Evolutionary conservation across 2,113 vertebrate genomes (phyloP).

Genomic region (Chelonoidis abingdonii): DNA sequence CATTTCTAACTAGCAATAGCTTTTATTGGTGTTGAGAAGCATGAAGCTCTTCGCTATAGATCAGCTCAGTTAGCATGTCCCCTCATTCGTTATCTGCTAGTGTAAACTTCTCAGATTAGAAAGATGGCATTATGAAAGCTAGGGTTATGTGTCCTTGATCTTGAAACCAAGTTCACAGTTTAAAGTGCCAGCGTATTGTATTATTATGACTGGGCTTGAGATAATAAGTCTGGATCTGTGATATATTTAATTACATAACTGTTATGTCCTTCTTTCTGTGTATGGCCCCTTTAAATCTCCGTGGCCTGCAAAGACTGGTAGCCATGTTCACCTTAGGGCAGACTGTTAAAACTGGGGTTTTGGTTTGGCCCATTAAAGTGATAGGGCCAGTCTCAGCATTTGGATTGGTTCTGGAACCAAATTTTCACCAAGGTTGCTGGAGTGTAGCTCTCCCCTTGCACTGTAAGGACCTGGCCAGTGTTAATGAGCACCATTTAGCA

Average conservation of each 20-base stretch:
- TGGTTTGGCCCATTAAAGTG: background rate
- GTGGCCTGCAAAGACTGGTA: background rate
- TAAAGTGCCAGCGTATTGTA: background rate
- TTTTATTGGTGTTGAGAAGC: background rate
- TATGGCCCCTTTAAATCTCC: background rate
- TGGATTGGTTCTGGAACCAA: background rate
- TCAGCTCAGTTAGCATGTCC: background rate
- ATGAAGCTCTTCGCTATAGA: background rate
- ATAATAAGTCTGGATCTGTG: fast-evolving
- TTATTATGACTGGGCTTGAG: background rate
- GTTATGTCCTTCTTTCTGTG: background rate
- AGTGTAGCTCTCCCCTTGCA: background rate
- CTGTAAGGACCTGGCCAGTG: background rate
- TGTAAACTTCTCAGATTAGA: conserved; percentile 31
- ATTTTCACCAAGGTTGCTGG: background rate
- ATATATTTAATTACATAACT: background rate
- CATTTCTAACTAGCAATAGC: background rate
- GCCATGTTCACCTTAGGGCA: background rate
- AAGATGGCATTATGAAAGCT: background rate
- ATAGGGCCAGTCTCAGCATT: background rate
- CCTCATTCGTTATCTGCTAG: conserved; percentile 34
- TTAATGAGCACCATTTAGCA: background rate
- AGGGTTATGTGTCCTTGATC: conserved; percentile 12
- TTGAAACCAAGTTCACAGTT: background rate
- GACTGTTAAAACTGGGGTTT: background rate